Evolutionary conservation across 2,113 vertebrate species (phyloP).

Genomic region (Gymnobelideus leadbeateri): DNA sequence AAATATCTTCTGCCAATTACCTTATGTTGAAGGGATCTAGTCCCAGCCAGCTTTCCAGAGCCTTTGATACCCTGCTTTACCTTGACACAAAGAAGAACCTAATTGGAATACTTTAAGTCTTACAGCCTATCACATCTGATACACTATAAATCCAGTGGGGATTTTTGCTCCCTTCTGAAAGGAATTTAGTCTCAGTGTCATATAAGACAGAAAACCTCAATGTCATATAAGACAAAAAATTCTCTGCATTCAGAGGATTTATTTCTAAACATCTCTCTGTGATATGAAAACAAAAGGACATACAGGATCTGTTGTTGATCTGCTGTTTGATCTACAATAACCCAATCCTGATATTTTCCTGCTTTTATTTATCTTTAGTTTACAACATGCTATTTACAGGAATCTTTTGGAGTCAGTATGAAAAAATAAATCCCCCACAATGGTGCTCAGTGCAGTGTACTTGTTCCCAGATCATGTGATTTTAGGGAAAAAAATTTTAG

Average conservation of each 20-base stretch:
- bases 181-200: constrained; percentile 75
- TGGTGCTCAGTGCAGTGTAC: not conserved
- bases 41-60: constrained; percentile 59
- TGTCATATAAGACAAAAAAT: constrained; percentile 77
- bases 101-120: constrained; percentile 44
- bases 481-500: constrained; percentile 45
- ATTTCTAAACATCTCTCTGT: constrained; percentile 80
- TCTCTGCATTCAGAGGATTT: constrained; percentile 76
- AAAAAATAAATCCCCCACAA: constrained; percentile 57
- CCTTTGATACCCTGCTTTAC: constrained; percentile 63
- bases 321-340: constrained; percentile 69
- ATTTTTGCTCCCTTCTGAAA: constrained; percentile 63
- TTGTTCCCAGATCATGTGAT: constrained; percentile 65
- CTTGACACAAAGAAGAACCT: constrained; percentile 62
- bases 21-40: not conserved
- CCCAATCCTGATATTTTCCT: constrained; percentile 57
- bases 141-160: not conserved
- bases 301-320: constrained; percentile 68
- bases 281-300: constrained; percentile 76
- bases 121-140: constrained; percentile 65
- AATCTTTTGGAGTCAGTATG: constrained; percentile 56
- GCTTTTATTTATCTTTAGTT: constrained; percentile 70
- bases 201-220: constrained; percentile 74
- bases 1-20: constrained; percentile 64
- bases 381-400: constrained; percentile 68